Evolutionary conservation across 2,797 vertebrate species (phyloP).

Genomic region (Bradypodion pumilum): DNA sequence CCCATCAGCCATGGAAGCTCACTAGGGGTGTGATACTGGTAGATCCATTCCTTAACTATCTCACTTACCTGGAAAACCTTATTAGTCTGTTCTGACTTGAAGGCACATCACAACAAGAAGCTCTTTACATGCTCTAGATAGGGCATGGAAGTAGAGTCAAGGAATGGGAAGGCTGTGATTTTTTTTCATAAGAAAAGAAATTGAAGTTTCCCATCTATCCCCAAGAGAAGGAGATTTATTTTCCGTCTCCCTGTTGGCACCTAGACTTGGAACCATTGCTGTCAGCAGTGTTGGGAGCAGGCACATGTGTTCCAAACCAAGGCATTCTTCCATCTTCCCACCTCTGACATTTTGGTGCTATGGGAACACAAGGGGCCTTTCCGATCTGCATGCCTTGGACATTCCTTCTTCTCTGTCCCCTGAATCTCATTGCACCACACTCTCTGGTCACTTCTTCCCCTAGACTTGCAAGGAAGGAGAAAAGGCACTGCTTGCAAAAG

Average conservation of each 20-base stretch:
- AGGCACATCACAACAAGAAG: no score
- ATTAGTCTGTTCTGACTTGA: no score
- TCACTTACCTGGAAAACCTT: no score
- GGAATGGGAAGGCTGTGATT: not conserved
- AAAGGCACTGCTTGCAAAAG: not conserved
- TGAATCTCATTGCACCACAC: no score
- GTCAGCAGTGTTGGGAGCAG: no score
- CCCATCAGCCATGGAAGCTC: no score
- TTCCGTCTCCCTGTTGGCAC: slow-evolving; percentile 17
- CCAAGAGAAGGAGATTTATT: slow-evolving; percentile 8
- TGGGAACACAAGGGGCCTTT: no score
- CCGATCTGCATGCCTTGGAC: not conserved
- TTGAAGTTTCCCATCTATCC: slow-evolving; percentile 6
- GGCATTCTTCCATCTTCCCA: not conserved
- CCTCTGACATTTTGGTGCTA: not conserved
- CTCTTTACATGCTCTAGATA: not conserved
- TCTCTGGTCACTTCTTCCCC: not conserved
- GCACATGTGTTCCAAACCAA: not conserved
- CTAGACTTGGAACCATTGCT: slow-evolving; percentile 10
- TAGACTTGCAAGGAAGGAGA: not conserved
- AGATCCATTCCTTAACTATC: no score
- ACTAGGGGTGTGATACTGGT: no score
- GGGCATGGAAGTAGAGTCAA: no score
- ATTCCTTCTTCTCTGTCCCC: not conserved
- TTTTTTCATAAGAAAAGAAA: not conserved